phyloP scores from a whole-genome alignment of 2,888 invertebrate species.

The Pyrrhopygopsis socrates region DNA sequence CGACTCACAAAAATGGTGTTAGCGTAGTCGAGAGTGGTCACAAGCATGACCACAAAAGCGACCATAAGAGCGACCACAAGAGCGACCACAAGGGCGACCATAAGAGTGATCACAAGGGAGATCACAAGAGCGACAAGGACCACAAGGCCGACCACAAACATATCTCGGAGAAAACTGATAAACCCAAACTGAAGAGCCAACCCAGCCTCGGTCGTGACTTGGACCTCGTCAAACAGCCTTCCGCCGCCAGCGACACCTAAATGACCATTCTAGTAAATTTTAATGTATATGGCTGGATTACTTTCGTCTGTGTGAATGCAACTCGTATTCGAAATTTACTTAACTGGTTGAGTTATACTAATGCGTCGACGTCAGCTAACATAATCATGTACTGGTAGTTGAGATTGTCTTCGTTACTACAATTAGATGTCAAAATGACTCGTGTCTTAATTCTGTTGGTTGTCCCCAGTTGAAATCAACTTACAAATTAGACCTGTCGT shows the following conservation, averaged over 20 bases:
- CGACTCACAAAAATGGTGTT: conserved; percentile 93
- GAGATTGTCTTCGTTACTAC: neutral
- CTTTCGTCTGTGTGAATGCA: neutral
- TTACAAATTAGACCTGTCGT: neutral
- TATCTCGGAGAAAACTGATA: conserved; percentile 83
- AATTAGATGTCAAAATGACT: too few relatives aligned
- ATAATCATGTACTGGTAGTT: too few relatives aligned
- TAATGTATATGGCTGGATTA: neutral
- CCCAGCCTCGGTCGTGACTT: conserved; percentile 95
- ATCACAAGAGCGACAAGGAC: conserved; percentile 62
- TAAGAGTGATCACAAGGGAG: conserved; percentile 51
- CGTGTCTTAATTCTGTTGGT: too few relatives aligned
- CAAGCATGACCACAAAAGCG: conserved; percentile 89
- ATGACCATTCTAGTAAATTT: conserved; percentile 86
- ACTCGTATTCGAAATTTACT: neutral
- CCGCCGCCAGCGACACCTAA: conserved; percentile 94
- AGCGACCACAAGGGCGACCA: conserved; percentile 43
- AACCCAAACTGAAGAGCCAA: conserved; percentile 92
- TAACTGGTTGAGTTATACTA: neutral
- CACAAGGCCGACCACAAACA: conserved; percentile 89
- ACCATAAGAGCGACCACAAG: conserved; percentile 83
- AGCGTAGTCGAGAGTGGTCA: conserved; percentile 93
- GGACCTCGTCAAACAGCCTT: conserved; percentile 95
- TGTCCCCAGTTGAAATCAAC: neutral
- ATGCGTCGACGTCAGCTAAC: too few relatives aligned